Evolutionary conservation across 2,797 vertebrate species (phyloP), one percentile per base, ranked within the genome.

Genomic region (Atherinosoma microstoma): DNA sequence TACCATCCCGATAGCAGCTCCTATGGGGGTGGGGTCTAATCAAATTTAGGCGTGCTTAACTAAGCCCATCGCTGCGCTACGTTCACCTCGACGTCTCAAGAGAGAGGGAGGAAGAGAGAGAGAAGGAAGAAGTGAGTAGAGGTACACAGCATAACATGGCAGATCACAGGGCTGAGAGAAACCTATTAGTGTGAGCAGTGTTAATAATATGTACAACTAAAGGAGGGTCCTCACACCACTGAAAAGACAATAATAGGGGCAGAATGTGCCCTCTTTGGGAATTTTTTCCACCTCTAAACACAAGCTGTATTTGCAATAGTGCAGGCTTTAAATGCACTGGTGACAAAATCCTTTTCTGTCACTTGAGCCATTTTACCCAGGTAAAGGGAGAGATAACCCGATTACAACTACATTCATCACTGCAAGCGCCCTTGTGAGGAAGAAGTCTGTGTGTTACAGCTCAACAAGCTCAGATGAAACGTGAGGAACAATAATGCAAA

Each of bases 21-120:
- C 74, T 80, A 16, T 49, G 71, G 71, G 60, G 58, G 57, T 9
- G 64, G 76, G 8, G 70, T 64, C 71, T 88, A 93, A 92, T 92
- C 90, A 93, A 70, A 93, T 92, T 85, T 86, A 87, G 75, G 82
- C 66, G 42, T 87, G 92, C 83, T 91, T 92, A 92, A 93, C 88
- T 87, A 87, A 91, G 87, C 89, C 86, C 74, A 74, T 89, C 83
- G 64, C 83, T 72, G 77, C 22, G 45, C 77, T 65, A 72, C 67
- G 73, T 81, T 90, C 83, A 86, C 83, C 82, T 83, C 77, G 1
- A 57, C 22, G 62, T 86, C 87, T 85, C 75, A n/a, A n/a, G n/a
- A n/a, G n/a, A n/a, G n/a, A n/a, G n/a, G n/a, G n/a, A n/a, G n/a
- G n/a, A n/a, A n/a, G 0, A 49, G 82, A 83, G 88, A 73, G 83